Percentiles rank a stretch among this genome's conserved stretches.
These are phyloP conservation scores for Megaleporinus macrocephalus DNA, from an alignment of 2,113 vertebrate species.

Conservation along the genomic window DNA sequence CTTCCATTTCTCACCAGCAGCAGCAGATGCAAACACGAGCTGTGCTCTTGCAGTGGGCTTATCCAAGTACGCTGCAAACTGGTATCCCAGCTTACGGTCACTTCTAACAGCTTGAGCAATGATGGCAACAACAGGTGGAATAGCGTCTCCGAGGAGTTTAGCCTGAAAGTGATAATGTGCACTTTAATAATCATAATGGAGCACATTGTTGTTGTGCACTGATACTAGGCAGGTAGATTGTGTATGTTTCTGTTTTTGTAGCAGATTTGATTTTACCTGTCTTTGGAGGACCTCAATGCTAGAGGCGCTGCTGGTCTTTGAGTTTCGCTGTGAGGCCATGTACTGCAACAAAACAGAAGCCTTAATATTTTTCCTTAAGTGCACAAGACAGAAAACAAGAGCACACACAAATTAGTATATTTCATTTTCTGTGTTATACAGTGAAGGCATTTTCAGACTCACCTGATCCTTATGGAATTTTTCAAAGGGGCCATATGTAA, in stretches of 20 bases:
- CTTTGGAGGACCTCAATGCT: slow-evolving; percentile 50
- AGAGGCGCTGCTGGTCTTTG: slow-evolving; percentile 37
- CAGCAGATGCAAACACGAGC: slow-evolving; percentile 75
- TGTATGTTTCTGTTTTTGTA: background rate
- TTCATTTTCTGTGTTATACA: background rate
- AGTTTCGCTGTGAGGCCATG: background rate
- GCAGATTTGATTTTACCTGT: slow-evolving; percentile 38
- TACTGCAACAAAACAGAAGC: background rate
- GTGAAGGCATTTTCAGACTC: background rate
- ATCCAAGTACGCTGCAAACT: slow-evolving; percentile 73
- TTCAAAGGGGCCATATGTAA: slow-evolving; percentile 1
- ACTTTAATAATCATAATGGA: background rate
- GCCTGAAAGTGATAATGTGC: slow-evolving; percentile 60
- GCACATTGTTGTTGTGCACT: background rate
- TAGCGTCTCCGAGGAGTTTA: slow-evolving; percentile 69
- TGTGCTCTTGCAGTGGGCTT: slow-evolving; percentile 70
- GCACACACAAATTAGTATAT: too few relatives aligned
- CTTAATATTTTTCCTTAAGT: slow-evolving; percentile 60
- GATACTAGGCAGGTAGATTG: too few relatives aligned
- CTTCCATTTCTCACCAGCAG: slow-evolving; percentile 77
- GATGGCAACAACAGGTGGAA: slow-evolving; percentile 69
- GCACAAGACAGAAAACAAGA: too few relatives aligned
- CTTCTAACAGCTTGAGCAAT: slow-evolving; percentile 72
- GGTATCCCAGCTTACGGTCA: slow-evolving; percentile 73
- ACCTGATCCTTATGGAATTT: slow-evolving; percentile 51